Base-by-base conservation (phyloP, 1,140 invertebrate species). In the Drosophila busckii region DNA sequence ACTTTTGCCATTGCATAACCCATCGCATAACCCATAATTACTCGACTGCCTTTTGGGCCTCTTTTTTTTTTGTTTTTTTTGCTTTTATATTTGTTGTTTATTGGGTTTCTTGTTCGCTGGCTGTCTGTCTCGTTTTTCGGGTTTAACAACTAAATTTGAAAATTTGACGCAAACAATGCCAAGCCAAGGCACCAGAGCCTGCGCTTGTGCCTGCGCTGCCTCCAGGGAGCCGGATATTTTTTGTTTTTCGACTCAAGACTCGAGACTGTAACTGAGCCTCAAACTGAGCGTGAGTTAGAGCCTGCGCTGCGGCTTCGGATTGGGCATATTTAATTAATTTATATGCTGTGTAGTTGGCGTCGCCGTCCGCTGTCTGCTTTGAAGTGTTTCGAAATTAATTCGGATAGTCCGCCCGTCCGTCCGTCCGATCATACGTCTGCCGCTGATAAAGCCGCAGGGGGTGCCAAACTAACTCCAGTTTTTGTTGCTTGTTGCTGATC, bases 61-160 rank as follows among this genome's bases (percentile, higher is more conserved):
- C 54, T 55, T 82, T 75, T 82, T 82, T 69, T 32, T 64, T 62
- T 45, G 20, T 41, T 73, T 58, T 60, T 59, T 26, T 13, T 42
- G n/a, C n/a, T n/a, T n/a, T n/a, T n/a, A n/a, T n/a, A n/a, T 42
- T 54, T 31, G 32, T 53, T 13, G 23, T 38, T 48, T 17, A 10
- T 3, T 38, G 25, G 15, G 29, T 25, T 41, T 31, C 10, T 38
- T 20, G 15, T 8, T 22, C 17, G 22, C 16, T 19, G 17, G 34
- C 59, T 73, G 65, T 56, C 55, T 67, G 71, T 80, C 75, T 82
- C 71, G 75, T 82, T 82, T 82, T 82, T 82, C 76, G 76, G 65
- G 75, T 82, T 82, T 82, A 82, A 82, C 75, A 82, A 82, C 75
- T 82, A 82, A 82, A 82, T 82, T 82, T 82, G 61, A 82, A 82